Base-by-base conservation (phyloP, 2,113 vertebrate genomes). In the Bujurquina vittata region DNA sequence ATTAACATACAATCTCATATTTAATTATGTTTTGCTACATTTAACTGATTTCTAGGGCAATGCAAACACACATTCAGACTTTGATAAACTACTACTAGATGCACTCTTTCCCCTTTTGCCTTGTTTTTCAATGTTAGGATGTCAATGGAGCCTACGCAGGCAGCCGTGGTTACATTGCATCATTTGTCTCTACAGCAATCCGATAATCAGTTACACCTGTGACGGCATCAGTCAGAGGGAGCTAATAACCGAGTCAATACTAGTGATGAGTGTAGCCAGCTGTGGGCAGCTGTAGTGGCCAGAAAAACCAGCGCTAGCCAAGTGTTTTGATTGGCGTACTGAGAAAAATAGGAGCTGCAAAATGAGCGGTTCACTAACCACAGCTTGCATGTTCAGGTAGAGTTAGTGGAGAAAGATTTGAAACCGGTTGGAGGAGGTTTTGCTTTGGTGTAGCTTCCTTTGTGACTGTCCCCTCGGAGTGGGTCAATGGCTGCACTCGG, bases 181-280 rank as follows among this genome's bases (percentile, higher is more conserved):
- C 43, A 17, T 79, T 88, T 77, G 29, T 58, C 74, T 57, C 72
- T 80, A 80, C 54, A 6, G 57, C 69, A 63, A 79, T 81, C 76
- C 75, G 77, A 81, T 85, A 75, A 87, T 88, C 81, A 79, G 62
- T 84, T 65, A 74, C 35, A 82, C 33, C 40, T 26, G 77, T 37
- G 79, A 83, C 35, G 49, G 57, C 73, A 73, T 88, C 84, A 85
- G 75, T 86, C 83, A 91, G 58, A 33, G 46, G 78, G 56, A 79
- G 81, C 83, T 90, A 91, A 91, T 88, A 90, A 91, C 80, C 46
- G 7, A 33, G 55, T 91, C 85, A 62, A 91, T 90, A 77, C 18
- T 33, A 54, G 35, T 77, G 77, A 86, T 57, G 79, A 77, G 83
- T 74, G 85, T 55, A 43, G 81, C 55, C 69, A 56, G 61, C 37